These are phyloP conservation scores for Propithecus deckenii DNA, from an alignment of 2,797 vertebrate species.

Conservation along the genomic window DNA sequence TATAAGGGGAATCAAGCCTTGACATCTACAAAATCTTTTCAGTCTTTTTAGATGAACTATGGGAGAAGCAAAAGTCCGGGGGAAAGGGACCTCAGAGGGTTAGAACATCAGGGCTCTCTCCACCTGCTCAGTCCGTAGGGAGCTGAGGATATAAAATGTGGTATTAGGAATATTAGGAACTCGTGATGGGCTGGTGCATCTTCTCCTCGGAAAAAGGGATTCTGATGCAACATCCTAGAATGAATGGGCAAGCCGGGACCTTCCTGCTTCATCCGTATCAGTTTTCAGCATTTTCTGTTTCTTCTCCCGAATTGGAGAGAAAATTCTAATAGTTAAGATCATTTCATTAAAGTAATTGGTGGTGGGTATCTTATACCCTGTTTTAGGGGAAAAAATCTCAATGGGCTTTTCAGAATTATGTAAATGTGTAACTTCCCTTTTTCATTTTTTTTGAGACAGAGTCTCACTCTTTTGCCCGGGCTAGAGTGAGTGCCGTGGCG, in stretches of 20 bases:
- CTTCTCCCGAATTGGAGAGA: not conserved
- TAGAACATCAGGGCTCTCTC: not conserved
- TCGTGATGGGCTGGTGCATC: not conserved
- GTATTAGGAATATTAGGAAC: not conserved
- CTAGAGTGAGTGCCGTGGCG: too few species aligned
- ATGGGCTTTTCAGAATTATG: not conserved
- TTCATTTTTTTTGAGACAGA: not conserved
- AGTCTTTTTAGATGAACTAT: not conserved
- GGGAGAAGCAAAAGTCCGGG: not conserved
- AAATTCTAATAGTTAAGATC: not conserved
- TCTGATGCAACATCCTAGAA: not conserved
- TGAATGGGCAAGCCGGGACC: fast-evolving
- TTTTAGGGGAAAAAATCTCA: not conserved
- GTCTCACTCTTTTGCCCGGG: too few species aligned
- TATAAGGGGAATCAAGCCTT: not conserved
- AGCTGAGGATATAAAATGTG: not conserved
- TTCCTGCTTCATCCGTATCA: fast-evolving
- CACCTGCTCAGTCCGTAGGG: too few species aligned
- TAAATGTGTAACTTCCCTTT: fast-evolving
- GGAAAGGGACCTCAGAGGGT: not conserved
- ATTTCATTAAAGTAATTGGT: not conserved
- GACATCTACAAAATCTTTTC: not conserved
- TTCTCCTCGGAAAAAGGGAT: not conserved
- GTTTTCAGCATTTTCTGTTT: not conserved
- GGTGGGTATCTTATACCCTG: not conserved